phyloP scores from a whole-genome alignment of 2,113 vertebrate genomes.

The Tupaia tana region DNA sequence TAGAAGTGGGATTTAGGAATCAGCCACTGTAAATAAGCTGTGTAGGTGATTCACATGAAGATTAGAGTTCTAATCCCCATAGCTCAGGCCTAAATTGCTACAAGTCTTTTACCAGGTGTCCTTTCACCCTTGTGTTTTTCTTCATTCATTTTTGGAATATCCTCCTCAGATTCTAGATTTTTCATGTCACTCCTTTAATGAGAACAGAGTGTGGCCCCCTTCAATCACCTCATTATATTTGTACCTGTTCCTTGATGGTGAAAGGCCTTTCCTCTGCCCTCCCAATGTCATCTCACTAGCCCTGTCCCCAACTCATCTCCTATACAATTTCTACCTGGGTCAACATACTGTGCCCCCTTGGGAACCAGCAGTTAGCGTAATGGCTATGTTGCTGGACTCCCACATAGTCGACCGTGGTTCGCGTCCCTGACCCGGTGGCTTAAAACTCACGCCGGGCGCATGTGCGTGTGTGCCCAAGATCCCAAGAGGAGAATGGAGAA shows the following conservation, averaged over 20 bases:
- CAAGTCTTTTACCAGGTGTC: background rate
- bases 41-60: background rate
- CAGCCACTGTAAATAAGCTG: background rate
- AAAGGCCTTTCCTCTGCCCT: background rate
- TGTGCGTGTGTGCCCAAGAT: too few relatives aligned
- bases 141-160: background rate
- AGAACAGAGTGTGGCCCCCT: background rate
- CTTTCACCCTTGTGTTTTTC: background rate
- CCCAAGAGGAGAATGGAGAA: too few relatives aligned
- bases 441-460: too few relatives aligned
- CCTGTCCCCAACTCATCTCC: background rate
- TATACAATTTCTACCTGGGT: background rate
- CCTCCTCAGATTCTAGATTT: background rate
- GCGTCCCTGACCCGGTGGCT: too few relatives aligned
- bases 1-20: background rate
- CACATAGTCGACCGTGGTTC: too few relatives aligned
- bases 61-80: background rate
- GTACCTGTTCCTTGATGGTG: background rate
- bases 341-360: too few relatives aligned
- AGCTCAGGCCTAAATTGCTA: background rate
- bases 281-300: background rate
- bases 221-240: background rate
- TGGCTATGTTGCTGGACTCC: too few relatives aligned
- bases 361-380: too few relatives aligned
- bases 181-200: background rate